Conservation (phyloP, 2,888 invertebrate species). For the Amaurobius ferox region DNA sequence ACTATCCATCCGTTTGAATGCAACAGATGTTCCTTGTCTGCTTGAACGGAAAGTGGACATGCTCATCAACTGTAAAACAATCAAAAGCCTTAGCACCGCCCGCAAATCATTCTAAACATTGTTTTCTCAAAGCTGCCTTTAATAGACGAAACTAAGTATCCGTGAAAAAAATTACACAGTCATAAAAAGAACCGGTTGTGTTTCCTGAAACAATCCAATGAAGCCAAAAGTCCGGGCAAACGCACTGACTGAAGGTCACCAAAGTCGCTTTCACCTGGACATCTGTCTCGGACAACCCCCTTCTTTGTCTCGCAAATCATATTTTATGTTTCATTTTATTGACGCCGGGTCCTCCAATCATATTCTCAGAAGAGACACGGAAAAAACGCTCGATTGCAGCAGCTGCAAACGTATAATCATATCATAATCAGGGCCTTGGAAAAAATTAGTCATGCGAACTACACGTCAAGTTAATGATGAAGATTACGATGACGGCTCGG, state of each 20-base stretch:
- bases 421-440: constrained; percentile 46
- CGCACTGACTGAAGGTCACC: neutral
- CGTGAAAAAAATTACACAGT: neutral
- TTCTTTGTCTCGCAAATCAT: constrained; percentile 64
- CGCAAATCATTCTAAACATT: too few species aligned
- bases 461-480: constrained; percentile 26
- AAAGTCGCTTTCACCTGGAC: neutral
- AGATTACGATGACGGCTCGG: neutral
- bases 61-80: too few species aligned
- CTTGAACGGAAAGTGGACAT: too few species aligned
- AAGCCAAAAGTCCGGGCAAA: neutral
- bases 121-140: neutral
- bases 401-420: constrained; percentile 42
- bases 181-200: neutral
- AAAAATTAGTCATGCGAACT: constrained; percentile 63
- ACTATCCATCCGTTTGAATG: too few species aligned
- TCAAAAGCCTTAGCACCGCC: too few species aligned
- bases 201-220: neutral
- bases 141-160: neutral
- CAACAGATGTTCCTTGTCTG: too few species aligned
- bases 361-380: constrained; percentile 13
- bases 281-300: constrained; percentile 23
- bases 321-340: constrained; percentile 60
- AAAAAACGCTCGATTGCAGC: neutral
- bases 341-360: constrained; percentile 53